Conservation (phyloP, 2,797 vertebrate genomes). For the Naso thynnoides region DNA sequence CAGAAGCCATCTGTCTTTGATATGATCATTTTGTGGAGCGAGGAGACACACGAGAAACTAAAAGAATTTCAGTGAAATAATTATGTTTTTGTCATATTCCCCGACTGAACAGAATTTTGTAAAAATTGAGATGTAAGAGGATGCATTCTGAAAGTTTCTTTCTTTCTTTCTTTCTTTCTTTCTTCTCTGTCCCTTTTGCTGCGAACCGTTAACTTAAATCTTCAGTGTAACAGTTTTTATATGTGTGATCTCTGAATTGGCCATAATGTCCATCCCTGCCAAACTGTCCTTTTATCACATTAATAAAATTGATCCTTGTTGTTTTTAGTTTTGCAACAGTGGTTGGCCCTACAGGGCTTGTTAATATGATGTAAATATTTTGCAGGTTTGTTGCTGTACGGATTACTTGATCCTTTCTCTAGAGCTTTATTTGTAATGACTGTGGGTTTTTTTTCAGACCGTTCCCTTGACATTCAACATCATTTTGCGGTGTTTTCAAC, state of each 20-base stretch:
- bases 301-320: too few relatives aligned
- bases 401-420: neutral
- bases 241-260: neutral
- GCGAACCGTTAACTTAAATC: neutral
- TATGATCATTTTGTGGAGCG: conserved; percentile 12
- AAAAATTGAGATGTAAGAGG: neutral
- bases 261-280: neutral
- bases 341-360: neutral
- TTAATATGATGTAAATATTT: too few relatives aligned
- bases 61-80: conserved; percentile 11
- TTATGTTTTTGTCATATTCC: conserved; percentile 12
- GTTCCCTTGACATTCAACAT: neutral
- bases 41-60: neutral
- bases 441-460: neutral
- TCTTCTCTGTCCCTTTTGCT: too few relatives aligned
- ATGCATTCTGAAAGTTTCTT: neutral
- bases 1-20: conserved; percentile 23
- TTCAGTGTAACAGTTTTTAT: neutral
- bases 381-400: neutral
- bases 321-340: neutral
- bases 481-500: neutral
- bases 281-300: neutral
- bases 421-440: neutral
- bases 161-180: too few relatives aligned
- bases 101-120: neutral